Conservation (phyloP, 2,797 vertebrate species). For the Mycteria americana region DNA sequence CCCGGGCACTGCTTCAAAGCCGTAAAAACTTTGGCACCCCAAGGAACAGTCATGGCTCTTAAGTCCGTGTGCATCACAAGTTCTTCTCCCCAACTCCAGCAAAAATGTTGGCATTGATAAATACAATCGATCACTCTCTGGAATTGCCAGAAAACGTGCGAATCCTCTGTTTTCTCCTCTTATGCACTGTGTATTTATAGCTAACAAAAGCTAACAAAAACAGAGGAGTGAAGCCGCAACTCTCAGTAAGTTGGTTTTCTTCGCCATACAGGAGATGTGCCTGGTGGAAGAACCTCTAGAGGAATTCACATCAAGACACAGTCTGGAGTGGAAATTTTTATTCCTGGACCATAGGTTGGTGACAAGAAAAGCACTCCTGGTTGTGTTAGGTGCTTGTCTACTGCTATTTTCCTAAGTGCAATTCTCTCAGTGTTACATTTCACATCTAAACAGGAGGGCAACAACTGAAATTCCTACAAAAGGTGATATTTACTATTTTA, state of each 20-base stretch:
- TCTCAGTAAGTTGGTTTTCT: conserved; percentile 17
- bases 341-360: conserved; percentile 84
- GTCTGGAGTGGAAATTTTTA: conserved; percentile 85
- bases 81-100: background rate
- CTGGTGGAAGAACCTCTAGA: conserved; percentile 79
- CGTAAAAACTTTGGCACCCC: background rate
- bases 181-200: background rate
- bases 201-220: conserved; percentile 19
- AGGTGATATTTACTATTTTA: background rate
- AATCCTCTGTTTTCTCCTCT: background rate
- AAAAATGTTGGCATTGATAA: conserved; percentile 44
- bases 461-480: background rate
- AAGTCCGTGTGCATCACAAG: background rate
- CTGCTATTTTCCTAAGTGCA: background rate
- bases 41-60: background rate
- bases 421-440: background rate
- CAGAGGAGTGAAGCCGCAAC: background rate
- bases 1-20: background rate
- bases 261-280: conserved; percentile 79
- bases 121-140: background rate
- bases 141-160: background rate
- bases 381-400: conserved; percentile 14
- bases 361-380: conserved; percentile 33
- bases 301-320: conserved; percentile 84
- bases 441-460: background rate